A percentile compares a stretch with the other conserved stretches of the same genome.
phyloP scores from a whole-genome alignment of 2,888 invertebrate species.

The Eupeodes latifasciatus region DNA sequence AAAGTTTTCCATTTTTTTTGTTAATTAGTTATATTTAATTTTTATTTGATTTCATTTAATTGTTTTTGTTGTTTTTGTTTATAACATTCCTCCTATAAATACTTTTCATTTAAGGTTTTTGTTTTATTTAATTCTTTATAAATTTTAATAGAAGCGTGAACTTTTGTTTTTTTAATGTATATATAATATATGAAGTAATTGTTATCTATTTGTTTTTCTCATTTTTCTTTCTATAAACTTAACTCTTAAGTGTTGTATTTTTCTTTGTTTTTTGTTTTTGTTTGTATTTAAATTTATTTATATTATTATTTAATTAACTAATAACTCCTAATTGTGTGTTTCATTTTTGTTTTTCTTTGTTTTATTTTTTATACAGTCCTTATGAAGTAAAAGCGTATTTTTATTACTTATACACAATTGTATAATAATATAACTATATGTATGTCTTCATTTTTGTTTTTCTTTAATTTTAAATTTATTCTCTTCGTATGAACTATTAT shows the following conservation, averaged over 20 bases:
- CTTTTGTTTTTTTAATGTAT: slow-evolving; percentile 56
- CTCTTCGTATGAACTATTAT: slow-evolving; percentile 52
- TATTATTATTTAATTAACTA: slow-evolving; percentile 78
- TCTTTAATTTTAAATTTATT: slow-evolving; percentile 8
- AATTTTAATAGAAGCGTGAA: slow-evolving; percentile 74
- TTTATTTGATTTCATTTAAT: slow-evolving; percentile 36
- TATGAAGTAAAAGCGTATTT: slow-evolving; percentile 84
- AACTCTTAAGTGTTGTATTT: slow-evolving; percentile 64
- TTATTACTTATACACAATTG: slow-evolving; percentile 81
- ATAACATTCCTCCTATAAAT: slow-evolving; percentile 55
- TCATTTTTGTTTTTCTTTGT: slow-evolving; percentile 43
- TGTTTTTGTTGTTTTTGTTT: slow-evolving; percentile 32
- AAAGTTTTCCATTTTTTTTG: slow-evolving; percentile 24
- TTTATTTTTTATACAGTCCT: slow-evolving; percentile 81
- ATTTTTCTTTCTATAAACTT: slow-evolving; percentile 66
- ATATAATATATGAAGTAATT: slow-evolving; percentile 62
- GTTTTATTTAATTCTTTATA: slow-evolving; percentile 41
- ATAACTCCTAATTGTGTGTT: slow-evolving; percentile 75
- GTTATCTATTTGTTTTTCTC: slow-evolving; percentile 16
- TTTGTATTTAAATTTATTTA: slow-evolving; percentile 63
- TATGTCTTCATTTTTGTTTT: slow-evolving; percentile 42
- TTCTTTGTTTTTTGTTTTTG: slow-evolving; percentile 50
- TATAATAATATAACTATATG: slow-evolving; percentile 71
- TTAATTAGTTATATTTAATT: slow-evolving; percentile 3
- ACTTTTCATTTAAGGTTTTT: slow-evolving; percentile 32